Evolutionary conservation across 2,888 invertebrate genomes (phyloP), one percentile per base, ranked within the genome.

Genomic region (Heliconius erato): DNA sequence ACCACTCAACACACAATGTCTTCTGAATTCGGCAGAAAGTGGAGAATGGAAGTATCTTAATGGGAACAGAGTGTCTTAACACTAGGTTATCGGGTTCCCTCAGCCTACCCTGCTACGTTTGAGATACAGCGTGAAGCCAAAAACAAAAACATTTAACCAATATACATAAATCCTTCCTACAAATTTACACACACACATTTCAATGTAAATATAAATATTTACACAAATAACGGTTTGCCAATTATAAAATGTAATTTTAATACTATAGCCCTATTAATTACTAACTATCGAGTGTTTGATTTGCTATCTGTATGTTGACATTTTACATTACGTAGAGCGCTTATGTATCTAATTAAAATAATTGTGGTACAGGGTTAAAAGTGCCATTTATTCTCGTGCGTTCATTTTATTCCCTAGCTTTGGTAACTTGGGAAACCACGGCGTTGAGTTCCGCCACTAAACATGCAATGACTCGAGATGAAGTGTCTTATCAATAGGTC

Each of bases 241-340:
- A 76, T 76, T 76, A 59, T 59, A 59, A 76, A 76, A 76, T 59
- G 35, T 59, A n/a, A 76, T 76, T 76, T 63, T 63, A 40, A 63
- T 40, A 63, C n/a, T 40, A 76, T 14, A 76, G 35, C n/a, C n/a
- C 76, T 40, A 63, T 63, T 40, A 63, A 63, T 59, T 76, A 76
- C 76, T 76, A 63, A 63, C 76, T 14, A 63, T 35, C 35, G 16
- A 16, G 26, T 76, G 19, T 76, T 76, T 63, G 76, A 76, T 76
- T 76, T 26, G 76, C 40, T 14, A 35, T 63, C 6, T 23, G 32
- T 76, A n/a, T 76, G 59, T 63, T 76, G 19, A 63, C 59, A 35
- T n/a, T 63, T 76, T 26, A 63, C n/a, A 63, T n/a, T 14, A 49
- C 54, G 54, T 54, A 54, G 5, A 54, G 23, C 19, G 54, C 54